A percentile compares a stretch with the other conserved stretches of the same genome.
phyloP scores from a whole-genome alignment of 2,888 invertebrate species.

The Eurytoma californica region DNA sequence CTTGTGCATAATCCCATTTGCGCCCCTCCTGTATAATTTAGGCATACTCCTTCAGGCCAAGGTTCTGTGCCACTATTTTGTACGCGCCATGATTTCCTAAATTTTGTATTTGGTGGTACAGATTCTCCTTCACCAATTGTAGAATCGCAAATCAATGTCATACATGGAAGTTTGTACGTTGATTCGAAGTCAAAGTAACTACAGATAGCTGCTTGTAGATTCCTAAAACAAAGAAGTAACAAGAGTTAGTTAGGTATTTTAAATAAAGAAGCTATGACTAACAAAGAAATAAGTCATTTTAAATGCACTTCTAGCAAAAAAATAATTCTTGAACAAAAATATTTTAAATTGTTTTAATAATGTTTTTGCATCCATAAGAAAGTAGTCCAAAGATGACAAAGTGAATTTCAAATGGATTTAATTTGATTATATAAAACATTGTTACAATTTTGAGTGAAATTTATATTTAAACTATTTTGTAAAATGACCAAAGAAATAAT shows the following conservation, averaged over 20 bases:
- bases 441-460: no score
- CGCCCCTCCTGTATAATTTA: conserved; percentile 85
- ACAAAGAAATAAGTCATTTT: conserved; percentile 6
- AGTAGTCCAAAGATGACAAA: no score
- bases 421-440: no score
- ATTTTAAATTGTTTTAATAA: no score
- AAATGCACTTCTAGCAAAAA: no score
- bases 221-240: conserved; percentile 80
- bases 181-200: conserved; percentile 94
- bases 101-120: conserved; percentile 82
- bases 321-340: no score
- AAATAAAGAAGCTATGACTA: background rate
- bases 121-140: conserved; percentile 87
- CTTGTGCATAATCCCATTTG: conserved; percentile 79
- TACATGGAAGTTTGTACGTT: conserved; percentile 84
- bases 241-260: background rate
- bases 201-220: conserved; percentile 96
- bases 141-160: conserved; percentile 85
- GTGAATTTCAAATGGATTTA: no score
- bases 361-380: no score
- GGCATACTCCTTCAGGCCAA: conserved; percentile 91
- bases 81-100: conserved; percentile 92
- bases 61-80: conserved; percentile 90
- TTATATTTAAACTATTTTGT: no score
- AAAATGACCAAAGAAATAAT: no score